These are phyloP conservation scores for Pogona vitticeps DNA, from an alignment of 2,113 vertebrate species.

Conservation along the genomic window DNA sequence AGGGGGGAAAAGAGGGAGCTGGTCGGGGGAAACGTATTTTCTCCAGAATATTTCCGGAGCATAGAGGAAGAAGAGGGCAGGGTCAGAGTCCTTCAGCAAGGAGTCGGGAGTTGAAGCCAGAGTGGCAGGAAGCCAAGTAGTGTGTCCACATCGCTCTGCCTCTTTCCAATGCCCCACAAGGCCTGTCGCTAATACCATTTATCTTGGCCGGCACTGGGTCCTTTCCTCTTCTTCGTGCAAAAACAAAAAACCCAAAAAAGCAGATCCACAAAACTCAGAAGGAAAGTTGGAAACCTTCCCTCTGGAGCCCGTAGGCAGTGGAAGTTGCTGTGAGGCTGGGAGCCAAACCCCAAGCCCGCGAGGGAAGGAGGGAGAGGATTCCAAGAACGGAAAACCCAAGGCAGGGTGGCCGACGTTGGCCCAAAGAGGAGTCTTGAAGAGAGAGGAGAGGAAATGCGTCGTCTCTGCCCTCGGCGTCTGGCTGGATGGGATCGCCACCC, in stretches of 20 bases:
- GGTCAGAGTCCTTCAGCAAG: neutral
- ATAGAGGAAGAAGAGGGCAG: too few species aligned
- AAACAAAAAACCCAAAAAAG: neutral
- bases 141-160: too few species aligned
- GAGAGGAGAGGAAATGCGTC: neutral
- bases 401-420: neutral
- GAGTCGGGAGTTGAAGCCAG: neutral
- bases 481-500: neutral
- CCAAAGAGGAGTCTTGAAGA: neutral
- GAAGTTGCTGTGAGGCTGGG: conserved; percentile 19
- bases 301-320: conserved; percentile 8
- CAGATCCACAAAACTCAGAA: too few species aligned
- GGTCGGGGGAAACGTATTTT: neutral
- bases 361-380: conserved; percentile 3
- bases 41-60: neutral
- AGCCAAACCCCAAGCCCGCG: neutral
- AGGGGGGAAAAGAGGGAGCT: neutral
- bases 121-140: neutral
- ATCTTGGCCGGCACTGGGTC: neutral
- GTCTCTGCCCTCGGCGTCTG: neutral
- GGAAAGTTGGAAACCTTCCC: conserved; percentile 10
- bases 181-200: neutral
- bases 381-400: neutral
- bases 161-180: neutral
- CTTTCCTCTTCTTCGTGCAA: conserved; percentile 44